These are phyloP conservation scores for Drosophila tanythrix DNA, from an alignment of 2,888 invertebrate genomes.

Conservation along the genomic window DNA sequence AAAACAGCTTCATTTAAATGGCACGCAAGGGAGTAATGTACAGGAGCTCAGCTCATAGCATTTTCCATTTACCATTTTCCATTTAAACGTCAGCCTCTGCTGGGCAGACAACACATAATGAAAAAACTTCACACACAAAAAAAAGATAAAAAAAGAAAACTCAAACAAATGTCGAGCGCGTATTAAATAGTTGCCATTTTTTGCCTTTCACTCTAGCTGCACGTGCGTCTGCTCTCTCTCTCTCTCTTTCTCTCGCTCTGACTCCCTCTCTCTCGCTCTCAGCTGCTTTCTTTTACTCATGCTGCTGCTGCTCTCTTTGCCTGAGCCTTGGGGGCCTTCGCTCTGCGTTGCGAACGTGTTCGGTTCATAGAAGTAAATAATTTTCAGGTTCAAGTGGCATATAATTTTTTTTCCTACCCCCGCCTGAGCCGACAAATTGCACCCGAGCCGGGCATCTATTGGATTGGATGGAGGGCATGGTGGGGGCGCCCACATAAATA, in stretches of 20 bases:
- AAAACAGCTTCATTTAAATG: constrained; percentile 79
- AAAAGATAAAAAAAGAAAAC: constrained; percentile 18
- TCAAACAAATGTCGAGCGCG: constrained; percentile 62
- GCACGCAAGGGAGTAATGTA: constrained; percentile 69
- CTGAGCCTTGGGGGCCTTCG: constrained; percentile 30
- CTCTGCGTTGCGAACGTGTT: constrained; percentile 32
- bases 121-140: constrained; percentile 68
- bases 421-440: constrained; percentile 62
- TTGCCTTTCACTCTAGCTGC: constrained; percentile 20
- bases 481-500: constrained; percentile 69
- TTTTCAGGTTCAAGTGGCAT: constrained; percentile 80
- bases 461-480: constrained; percentile 5
- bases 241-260: not conserved
- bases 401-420: constrained; percentile 58
- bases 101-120: constrained; percentile 55
- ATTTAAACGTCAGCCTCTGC: constrained; percentile 12
- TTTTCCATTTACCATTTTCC: constrained; percentile 26
- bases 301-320: constrained; percentile 19
- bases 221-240: constrained; percentile 5
- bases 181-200: constrained; percentile 77
- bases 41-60: constrained; percentile 14
- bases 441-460: constrained; percentile 26
- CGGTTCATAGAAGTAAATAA: constrained; percentile 68
- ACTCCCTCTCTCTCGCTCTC: not conserved
- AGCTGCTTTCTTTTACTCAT: constrained; percentile 1